Percentiles rank a stretch among this genome's conserved stretches.
phyloP scores from a whole-genome alignment of 30 jellyfish, hydroid and myxozoan genomes.

The Mastigias papua region DNA sequence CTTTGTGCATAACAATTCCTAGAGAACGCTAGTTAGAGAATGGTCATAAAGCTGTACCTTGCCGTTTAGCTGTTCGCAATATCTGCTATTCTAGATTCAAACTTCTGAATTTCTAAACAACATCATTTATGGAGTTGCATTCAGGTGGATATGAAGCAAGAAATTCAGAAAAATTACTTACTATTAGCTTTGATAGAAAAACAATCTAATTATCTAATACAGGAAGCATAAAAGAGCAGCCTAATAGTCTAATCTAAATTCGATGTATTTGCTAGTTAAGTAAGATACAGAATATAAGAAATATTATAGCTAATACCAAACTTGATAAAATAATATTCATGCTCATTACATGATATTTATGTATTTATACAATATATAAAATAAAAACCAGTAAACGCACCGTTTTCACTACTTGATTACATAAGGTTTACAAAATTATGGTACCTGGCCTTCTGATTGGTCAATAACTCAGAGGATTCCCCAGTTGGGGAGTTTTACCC shows the following conservation, averaged over 20 bases:
- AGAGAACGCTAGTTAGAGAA: too few relatives aligned
- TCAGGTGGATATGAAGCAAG: too few relatives aligned
- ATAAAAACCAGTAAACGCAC: slow-evolving; percentile 5
- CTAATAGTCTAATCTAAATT: background rate
- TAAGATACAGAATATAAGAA: background rate
- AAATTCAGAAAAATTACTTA: too few relatives aligned
- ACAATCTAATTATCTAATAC: background rate
- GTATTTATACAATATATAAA: background rate
- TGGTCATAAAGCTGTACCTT: too few relatives aligned
- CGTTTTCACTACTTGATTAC: background rate
- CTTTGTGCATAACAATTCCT: too few relatives aligned
- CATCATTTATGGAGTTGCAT: too few relatives aligned
- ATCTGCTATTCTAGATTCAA: too few relatives aligned
- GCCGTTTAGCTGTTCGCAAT: too few relatives aligned
- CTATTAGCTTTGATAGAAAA: background rate
- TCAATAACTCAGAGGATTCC: too few relatives aligned
- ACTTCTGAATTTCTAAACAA: too few relatives aligned
- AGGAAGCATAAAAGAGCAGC: background rate
- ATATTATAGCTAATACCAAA: slow-evolving; percentile 12
- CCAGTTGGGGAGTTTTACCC: too few relatives aligned
- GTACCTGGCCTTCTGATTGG: too few relatives aligned
- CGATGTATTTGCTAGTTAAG: background rate
- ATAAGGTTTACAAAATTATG: background rate
- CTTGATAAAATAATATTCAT: background rate
- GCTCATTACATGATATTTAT: slow-evolving; percentile 1